Percentiles rank a stretch among this genome's conserved stretches.
Evolutionary conservation across 2,797 vertebrate species (phyloP).

Genomic region (Urocyon cinereoargenteus): DNA sequence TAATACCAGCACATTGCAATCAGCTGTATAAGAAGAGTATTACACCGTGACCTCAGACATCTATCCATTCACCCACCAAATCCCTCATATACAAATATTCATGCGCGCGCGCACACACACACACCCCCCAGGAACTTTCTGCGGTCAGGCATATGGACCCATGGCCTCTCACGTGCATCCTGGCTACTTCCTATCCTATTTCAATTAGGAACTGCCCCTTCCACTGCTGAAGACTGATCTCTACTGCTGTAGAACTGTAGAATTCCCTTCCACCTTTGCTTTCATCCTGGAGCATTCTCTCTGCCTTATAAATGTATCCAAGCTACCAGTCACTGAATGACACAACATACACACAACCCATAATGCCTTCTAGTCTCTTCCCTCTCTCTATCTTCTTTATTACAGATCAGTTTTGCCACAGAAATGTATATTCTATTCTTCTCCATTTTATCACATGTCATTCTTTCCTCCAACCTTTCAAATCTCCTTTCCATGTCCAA

Average conservation of each 20-base stretch:
- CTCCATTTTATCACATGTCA: neutral
- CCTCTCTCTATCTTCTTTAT: neutral
- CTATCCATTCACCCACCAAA: neutral
- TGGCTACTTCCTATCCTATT: neutral
- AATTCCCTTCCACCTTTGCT: neutral
- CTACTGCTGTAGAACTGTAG: neutral
- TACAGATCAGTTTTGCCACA: neutral
- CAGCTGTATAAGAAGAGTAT: neutral
- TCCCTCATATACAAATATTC: neutral
- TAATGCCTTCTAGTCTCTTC: neutral
- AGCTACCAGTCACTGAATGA: neutral
- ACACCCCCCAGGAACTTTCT: neutral
- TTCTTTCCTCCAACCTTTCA: neutral
- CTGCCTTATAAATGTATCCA: neutral
- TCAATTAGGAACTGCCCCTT: neutral
- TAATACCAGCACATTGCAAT: neutral
- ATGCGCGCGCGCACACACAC: neutral
- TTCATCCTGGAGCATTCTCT: neutral
- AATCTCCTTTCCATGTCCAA: neutral
- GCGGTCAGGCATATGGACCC: neutral
- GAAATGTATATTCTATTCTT: neutral
- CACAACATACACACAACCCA: neutral
- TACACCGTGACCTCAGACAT: neutral
- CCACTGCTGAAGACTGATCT: neutral
- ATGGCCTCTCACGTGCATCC: fast-evolving